These are phyloP conservation scores for Bubalus kerabau DNA, from an alignment of 2,113 vertebrate genomes.

Conservation along the genomic window DNA sequence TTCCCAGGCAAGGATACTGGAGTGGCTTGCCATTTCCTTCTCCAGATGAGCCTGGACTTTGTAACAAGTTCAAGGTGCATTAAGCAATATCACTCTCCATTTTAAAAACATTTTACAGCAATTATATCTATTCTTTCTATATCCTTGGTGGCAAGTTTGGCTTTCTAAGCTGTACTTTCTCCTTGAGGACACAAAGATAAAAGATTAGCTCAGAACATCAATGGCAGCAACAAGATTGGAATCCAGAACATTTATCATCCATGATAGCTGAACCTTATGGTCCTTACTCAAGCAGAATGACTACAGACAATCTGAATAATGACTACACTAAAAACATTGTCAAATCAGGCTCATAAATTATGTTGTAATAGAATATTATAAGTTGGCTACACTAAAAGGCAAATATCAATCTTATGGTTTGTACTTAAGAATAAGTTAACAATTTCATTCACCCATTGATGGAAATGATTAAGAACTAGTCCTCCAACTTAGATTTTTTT, in stretches of 20 bases:
- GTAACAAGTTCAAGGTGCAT: background rate
- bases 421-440: conserved; percentile 29
- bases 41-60: background rate
- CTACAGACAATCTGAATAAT: background rate
- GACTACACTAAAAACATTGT: background rate
- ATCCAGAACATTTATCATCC: conserved; percentile 12
- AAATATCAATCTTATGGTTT: conserved; percentile 5
- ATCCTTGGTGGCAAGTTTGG: background rate
- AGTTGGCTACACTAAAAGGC: background rate
- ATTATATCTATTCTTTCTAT: background rate
- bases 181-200: background rate
- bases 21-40: background rate
- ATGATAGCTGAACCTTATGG: background rate
- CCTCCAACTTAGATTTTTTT: background rate
- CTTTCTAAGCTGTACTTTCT: background rate
- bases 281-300: background rate
- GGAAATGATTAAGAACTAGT: background rate
- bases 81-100: background rate
- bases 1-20: background rate
- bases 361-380: background rate
- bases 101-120: conserved; percentile 30
- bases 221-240: background rate
- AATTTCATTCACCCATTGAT: background rate
- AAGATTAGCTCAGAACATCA: background rate
- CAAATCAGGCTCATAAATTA: conserved; percentile 13